These are phyloP conservation scores for Andricus quercusramuli DNA, from an alignment of 2,888 invertebrate species.

Conservation along the genomic window DNA sequence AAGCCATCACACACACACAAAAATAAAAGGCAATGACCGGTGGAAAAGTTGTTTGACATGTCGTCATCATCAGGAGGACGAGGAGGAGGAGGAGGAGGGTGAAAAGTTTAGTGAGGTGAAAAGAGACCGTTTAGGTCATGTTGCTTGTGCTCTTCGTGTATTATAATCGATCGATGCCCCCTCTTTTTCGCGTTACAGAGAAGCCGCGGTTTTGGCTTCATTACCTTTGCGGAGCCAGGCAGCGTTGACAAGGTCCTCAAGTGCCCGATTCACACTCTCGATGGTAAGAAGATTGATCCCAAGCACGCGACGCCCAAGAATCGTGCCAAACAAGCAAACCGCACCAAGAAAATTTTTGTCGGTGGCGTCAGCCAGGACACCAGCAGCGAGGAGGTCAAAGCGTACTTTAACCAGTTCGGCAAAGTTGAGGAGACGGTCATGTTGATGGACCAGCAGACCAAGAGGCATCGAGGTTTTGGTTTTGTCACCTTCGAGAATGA, in stretches of 20 bases:
- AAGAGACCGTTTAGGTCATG: background rate
- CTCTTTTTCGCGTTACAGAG: constrained; percentile 83
- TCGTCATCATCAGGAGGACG: background rate
- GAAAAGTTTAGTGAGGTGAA: constrained; percentile 14
- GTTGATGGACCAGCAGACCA: constrained; percentile 96
- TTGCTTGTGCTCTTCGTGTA: constrained; percentile 9
- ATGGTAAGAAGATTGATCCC: constrained; percentile 96
- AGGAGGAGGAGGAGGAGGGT: constrained; percentile 30
- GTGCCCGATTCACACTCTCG: constrained; percentile 93
- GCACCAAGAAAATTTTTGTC: constrained; percentile 95
- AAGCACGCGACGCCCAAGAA: constrained; percentile 96
- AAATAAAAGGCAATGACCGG: background rate
- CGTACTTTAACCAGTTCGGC: constrained; percentile 94
- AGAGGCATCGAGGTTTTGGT: constrained; percentile 93
- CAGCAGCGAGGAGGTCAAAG: constrained; percentile 93
- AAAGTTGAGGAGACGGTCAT: constrained; percentile 95
- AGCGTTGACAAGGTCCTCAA: constrained; percentile 95
- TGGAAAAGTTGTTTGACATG: constrained; percentile 10
- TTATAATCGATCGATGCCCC: constrained; percentile 57
- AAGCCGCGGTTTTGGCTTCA: constrained; percentile 96
- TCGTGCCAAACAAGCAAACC: constrained; percentile 90
- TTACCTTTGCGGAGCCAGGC: constrained; percentile 94
- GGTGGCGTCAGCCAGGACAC: constrained; percentile 96
- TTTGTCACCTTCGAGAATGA: constrained; percentile 96
- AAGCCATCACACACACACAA: background rate